Evolutionary conservation across 2,888 invertebrate genomes (phyloP), one percentile per base, ranked within the genome.

Genomic region (Caenorhabditis sp.): DNA sequence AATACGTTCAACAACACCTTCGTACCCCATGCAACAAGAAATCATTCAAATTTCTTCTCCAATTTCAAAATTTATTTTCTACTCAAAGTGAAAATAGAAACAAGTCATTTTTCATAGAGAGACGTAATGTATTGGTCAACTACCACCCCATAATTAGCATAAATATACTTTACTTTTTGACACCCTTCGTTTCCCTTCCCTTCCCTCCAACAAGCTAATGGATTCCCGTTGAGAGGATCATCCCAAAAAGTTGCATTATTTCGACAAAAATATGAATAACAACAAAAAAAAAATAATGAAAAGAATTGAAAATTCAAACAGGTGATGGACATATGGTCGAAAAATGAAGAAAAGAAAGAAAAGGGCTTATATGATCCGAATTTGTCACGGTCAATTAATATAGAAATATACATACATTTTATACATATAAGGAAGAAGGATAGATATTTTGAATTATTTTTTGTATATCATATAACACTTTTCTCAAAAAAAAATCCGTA

Each of bases 381-480:
- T 71, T 71, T 71, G 70, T 71, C 70, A 71, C 70, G 70, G 66
- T 71, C 67, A 71, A 71, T 71, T 56, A 56, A 56, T 25, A 56
- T 52, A 53, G 36, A 69, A 43, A 43, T 43, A 43, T 43, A 43
- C 43, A 43, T 43, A 43, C 43, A 43, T 36, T n/a, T n/a, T n/a
- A n/a, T n/a, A 38, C 8, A 38, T 38, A 38, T 38, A 38, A 10
- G 38, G 14, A 38, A 10, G 38, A 14, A 14, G 38, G 14, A 50
- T 17, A 50, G 50, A 20, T 20, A 50, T 50, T 4, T 14, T 50
- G 14, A n/a, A 50, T 4, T 4, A 14, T n/a, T 50, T 50, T 50
- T 8, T 8, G 4, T 20, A 20, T n/a, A n/a, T 50, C 50, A 50
- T n/a, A 8, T 38, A 10, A 38, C 50, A 20, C 5, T 20, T 20